Evolutionary conservation across 2,888 invertebrate species (phyloP), one percentile per base, ranked within the genome.

Genomic region (Microchrysa polita): DNA sequence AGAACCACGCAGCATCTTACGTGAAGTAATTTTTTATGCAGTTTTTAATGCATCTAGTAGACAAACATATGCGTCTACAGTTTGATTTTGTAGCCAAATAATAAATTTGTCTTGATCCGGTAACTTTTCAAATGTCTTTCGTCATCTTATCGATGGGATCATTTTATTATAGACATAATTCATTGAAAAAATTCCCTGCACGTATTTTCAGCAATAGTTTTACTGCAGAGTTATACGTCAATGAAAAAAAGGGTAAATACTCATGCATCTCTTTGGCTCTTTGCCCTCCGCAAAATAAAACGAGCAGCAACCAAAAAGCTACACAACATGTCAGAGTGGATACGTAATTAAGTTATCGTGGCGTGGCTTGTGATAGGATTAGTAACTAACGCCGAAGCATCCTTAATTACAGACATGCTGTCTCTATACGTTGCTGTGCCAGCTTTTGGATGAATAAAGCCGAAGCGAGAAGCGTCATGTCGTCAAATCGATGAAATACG

Each of bases 261-360:
- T 9, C 34, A 2, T n/a, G n/a, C 27, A 59, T 5, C 2, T 59
- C 27, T 34, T 18, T 59, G 22, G 61, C 61, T 18, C 40, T 40
- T n/a, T 61, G n/a, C 61, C 16, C 14, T 40, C 34, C 10, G 22
- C n/a, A 61, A 61, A 5, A 18, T 16, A 14, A 34, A 40, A 61
- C 61, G n/a, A n/a, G n/a, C 55, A 55, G 55, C 5, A 40, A 60
- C 12, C 61, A 40, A 16, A 48, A 48, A 61, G 23, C 61, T n/a
- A 20, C 65, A 48, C 63, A n/a, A n/a, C n/a, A 23, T 48, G 7
- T 34, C 22, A 48, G 20, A 44, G 48, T 20, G 53, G 67, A 27
- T 53, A 53, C 67, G 53, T 67, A 67, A 67, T 67, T 67, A 67
- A 67, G 67, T 52, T 67, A 67, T 67, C 53, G 53, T 53, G 23